phyloP scores from a whole-genome alignment of 1,140 invertebrate genomes.

The Pseudomyrmex flavicornis region DNA sequence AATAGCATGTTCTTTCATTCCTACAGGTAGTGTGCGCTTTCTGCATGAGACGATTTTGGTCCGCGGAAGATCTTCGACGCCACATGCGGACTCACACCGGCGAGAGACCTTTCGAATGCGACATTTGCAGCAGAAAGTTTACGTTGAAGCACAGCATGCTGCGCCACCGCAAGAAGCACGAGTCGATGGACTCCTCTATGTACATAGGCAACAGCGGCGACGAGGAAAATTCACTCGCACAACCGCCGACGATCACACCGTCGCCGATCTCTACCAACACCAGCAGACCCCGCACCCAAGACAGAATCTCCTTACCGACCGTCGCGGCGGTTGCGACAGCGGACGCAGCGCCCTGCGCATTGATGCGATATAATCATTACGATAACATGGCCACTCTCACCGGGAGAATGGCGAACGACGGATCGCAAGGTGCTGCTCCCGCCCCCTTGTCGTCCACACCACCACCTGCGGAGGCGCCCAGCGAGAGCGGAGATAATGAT shows the following conservation, averaged over 20 bases:
- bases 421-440: constrained; percentile 73
- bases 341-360: constrained; percentile 80
- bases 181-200: constrained; percentile 81
- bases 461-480: constrained; percentile 72
- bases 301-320: constrained; percentile 80
- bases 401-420: constrained; percentile 86
- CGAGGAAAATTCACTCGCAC: constrained; percentile 80
- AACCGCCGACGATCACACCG: constrained; percentile 84
- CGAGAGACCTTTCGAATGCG: constrained; percentile 92
- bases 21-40: constrained; percentile 94
- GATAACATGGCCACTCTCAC: constrained; percentile 83
- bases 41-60: constrained; percentile 96
- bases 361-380: constrained; percentile 81
- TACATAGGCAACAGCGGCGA: constrained; percentile 83
- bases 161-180: constrained; percentile 94
- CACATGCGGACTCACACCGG: constrained; percentile 96
- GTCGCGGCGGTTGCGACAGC: constrained; percentile 78
- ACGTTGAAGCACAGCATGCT: constrained; percentile 98
- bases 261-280: constrained; percentile 67
- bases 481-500: constrained; percentile 88
- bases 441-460: constrained; percentile 77
- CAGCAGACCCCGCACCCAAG: constrained; percentile 70
- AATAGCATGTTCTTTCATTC: background rate
- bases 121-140: constrained; percentile 93
- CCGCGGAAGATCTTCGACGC: constrained; percentile 94